phyloP scores from a whole-genome alignment of 2,113 vertebrate genomes.

The Gallinago paraguaiae region DNA sequence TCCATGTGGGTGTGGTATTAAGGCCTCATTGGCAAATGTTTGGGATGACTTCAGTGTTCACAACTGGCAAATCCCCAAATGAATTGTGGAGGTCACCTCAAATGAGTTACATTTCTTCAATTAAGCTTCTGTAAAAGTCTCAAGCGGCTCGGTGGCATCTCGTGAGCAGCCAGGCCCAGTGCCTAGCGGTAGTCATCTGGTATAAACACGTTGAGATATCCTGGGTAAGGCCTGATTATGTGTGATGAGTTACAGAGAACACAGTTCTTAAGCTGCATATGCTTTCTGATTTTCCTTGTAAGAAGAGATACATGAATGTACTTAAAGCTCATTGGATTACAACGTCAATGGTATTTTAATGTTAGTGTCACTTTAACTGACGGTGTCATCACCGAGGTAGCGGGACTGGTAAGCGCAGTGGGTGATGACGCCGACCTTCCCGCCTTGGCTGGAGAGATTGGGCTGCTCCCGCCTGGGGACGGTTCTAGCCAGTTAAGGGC shows the following conservation, averaged over 20 bases:
- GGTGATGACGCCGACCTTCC: constrained; percentile 60
- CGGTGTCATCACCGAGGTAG: constrained; percentile 25
- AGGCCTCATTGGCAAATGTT: background rate
- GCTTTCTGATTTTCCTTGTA: background rate
- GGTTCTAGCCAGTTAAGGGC: background rate
- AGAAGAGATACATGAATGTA: background rate
- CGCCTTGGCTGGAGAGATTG: constrained; percentile 26
- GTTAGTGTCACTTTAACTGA: constrained; percentile 36
- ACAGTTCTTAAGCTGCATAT: background rate
- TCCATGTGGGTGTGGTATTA: accelerated
- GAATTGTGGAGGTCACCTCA: background rate
- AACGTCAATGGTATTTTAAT: constrained; percentile 48
- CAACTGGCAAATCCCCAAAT: background rate
- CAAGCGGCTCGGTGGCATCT: background rate
- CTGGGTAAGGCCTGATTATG: background rate
- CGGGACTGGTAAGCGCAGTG: constrained; percentile 23
- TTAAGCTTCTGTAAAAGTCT: background rate
- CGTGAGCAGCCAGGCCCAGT: background rate
- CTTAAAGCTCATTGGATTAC: background rate
- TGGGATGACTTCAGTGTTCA: background rate
- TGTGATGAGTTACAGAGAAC: background rate
- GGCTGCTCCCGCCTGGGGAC: background rate
- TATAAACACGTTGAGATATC: accelerated
- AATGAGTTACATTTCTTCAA: background rate
- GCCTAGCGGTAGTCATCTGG: background rate